Base-by-base conservation (phyloP, 2,888 invertebrate genomes). In the Chelonus formosanus region DNA sequence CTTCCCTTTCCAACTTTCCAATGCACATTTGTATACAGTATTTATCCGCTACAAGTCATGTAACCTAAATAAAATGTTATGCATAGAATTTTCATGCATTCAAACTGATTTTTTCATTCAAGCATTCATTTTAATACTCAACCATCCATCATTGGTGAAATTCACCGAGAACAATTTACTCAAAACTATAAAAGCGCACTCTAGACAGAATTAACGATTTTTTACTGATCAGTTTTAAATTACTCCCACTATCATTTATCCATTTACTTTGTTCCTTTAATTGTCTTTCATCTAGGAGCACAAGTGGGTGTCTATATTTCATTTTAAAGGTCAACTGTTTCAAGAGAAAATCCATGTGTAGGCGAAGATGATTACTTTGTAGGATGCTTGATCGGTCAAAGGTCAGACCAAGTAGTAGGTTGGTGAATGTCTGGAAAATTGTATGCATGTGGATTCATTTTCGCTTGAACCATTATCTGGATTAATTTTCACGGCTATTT, bases 391-490 rank as follows among this genome's bases (percentile, higher is more conserved):
- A 55, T 3, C 35, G 62, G 55, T 62, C 54, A 62, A 62, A 55
- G 62, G 62, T 62, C 55, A 62, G 44, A 55, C n/a, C 20, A 20
- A 20, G 20, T 20, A 20, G 20, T 20, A 20, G 20, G 62, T 62
- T 35, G 47, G 54, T 35, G 35, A 62, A 4, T 45, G 35, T 4
- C 40, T 62, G 20, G 36, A 54, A 31, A 54, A 55, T 53, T 36
- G 32, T 36, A 52, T 40, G 20, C 2, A 20, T 20, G 20, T 20
- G 20, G 2, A 20, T 20, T 20, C 20, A 20, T 20, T 20, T 20
- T 20, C 20, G 20, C 20, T 20, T 20, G 20, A 20, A 20, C 20
- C 20, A 20, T 20, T 20, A 20, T 20, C 20, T 20, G 20, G 20
- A 20, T 20, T 20, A 20, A 20, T 20, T 20, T 20, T 20, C 2